These are phyloP conservation scores for Anastrepha obliqua DNA, from an alignment of 1,140 invertebrate genomes.

Conservation along the genomic window DNA sequence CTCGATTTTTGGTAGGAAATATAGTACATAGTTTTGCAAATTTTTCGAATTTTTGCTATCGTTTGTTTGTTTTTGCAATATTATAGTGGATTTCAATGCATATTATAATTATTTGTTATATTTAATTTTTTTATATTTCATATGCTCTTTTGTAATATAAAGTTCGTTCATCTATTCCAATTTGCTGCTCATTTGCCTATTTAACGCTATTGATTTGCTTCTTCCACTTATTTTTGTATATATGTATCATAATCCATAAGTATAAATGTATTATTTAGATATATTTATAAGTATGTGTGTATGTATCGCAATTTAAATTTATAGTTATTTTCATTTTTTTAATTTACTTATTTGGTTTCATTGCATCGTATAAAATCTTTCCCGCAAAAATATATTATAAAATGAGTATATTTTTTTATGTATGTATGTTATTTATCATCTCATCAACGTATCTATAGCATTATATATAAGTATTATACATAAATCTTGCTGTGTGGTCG, in stretches of 20 bases:
- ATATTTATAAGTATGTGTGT: slow-evolving; percentile 48
- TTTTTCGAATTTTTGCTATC: slow-evolving; percentile 9
- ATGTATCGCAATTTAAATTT: slow-evolving; percentile 34
- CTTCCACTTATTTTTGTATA: neutral
- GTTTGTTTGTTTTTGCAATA: neutral
- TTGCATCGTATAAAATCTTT: slow-evolving; percentile 58
- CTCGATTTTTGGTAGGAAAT: slow-evolving; percentile 2
- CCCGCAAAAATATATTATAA: slow-evolving; percentile 59
- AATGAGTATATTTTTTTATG: slow-evolving; percentile 58
- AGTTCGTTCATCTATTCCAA: neutral
- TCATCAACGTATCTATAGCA: slow-evolving; percentile 32
- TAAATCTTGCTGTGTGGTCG: slow-evolving; percentile 18
- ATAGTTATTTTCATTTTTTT: slow-evolving; percentile 52
- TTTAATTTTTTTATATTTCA: slow-evolving; percentile 40
- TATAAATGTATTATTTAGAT: slow-evolving; percentile 57
- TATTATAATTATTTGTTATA: slow-evolving; percentile 37
- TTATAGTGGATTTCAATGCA: neutral
- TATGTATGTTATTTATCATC: slow-evolving; percentile 12
- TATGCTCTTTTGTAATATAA: slow-evolving; percentile 19
- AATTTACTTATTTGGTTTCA: slow-evolving; percentile 55
- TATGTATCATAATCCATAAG: slow-evolving; percentile 56
- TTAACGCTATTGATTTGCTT: slow-evolving; percentile 53
- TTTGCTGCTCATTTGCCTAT: slow-evolving; percentile 53
- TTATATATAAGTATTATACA: slow-evolving; percentile 14
- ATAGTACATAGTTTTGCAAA: neutral